Evolutionary conservation across 2,888 invertebrate species (phyloP).

Genomic region (Phyllotreta cruciferae): DNA sequence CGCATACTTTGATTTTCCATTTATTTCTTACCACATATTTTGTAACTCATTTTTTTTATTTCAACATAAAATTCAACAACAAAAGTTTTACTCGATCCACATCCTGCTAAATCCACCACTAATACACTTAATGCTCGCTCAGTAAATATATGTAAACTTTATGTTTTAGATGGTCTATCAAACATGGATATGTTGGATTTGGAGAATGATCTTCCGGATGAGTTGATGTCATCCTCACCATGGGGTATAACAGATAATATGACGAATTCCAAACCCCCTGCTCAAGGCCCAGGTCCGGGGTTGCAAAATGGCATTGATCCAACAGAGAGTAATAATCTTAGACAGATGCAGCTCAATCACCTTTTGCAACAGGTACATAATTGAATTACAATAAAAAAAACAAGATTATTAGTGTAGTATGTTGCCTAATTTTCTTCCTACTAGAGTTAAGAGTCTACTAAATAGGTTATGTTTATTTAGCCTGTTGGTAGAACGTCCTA

Average conservation of each 20-base stretch:
- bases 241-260: slow-evolving; percentile 67
- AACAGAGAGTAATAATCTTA: slow-evolving; percentile 59
- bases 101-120: slow-evolving; percentile 4
- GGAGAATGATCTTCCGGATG: slow-evolving; percentile 92
- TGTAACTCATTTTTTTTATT: neutral
- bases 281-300: slow-evolving; percentile 82
- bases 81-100: neutral
- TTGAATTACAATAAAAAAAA: neutral
- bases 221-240: slow-evolving; percentile 76
- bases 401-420: neutral
- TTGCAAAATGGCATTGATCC: slow-evolving; percentile 78
- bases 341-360: slow-evolving; percentile 68
- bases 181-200: slow-evolving; percentile 87
- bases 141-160: slow-evolving; percentile 1
- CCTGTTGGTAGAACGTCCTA: neutral
- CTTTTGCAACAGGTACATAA: slow-evolving; percentile 65
- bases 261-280: slow-evolving; percentile 73
- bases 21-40: neutral
- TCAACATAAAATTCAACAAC: neutral
- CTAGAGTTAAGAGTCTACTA: neutral
- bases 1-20: too few relatives aligned
- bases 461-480: slow-evolving; percentile 7
- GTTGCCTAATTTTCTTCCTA: neutral
- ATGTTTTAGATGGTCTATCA: slow-evolving; percentile 75
- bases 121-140: slow-evolving; percentile 1